phyloP scores from a whole-genome alignment of 2,888 invertebrate species.

The Hetaerina titia region DNA sequence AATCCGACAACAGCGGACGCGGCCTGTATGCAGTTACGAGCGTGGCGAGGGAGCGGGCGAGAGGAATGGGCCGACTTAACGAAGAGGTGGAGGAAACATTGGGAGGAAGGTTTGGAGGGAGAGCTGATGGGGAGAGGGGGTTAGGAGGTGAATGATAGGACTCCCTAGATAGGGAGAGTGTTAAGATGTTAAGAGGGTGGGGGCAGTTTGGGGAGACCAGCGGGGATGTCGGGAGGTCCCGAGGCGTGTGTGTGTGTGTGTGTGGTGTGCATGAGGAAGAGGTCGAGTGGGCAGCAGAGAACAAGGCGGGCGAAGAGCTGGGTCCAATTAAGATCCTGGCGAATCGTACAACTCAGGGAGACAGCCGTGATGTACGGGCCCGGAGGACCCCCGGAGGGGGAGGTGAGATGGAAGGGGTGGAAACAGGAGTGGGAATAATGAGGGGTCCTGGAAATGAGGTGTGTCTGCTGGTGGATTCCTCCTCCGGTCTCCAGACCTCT shows the following conservation, averaged over 20 bases:
- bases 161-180: neutral
- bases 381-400: neutral
- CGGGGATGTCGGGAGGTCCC: neutral
- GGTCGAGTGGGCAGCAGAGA: neutral
- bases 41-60: neutral
- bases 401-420: neutral
- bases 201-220: neutral
- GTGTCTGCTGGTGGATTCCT: neutral
- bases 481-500: neutral
- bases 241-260: neutral
- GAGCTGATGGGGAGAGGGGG: neutral
- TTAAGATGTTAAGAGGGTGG: neutral
- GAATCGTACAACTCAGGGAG: slow-evolving; percentile 1
- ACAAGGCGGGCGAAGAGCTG: neutral
- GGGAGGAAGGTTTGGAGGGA: neutral
- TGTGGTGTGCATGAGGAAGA: neutral
- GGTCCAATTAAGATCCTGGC: slow-evolving; percentile 39
- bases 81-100: neutral
- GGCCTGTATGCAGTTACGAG: neutral
- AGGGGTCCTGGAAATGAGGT: slow-evolving; percentile 27
- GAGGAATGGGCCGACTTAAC: neutral
- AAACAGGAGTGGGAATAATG: slow-evolving; percentile 13
- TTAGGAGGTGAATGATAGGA: neutral
- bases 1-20: neutral
- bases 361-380: slow-evolving; percentile 24